Evolutionary conservation across 2,888 invertebrate species (phyloP).

Genomic region (Anodontia alba): DNA sequence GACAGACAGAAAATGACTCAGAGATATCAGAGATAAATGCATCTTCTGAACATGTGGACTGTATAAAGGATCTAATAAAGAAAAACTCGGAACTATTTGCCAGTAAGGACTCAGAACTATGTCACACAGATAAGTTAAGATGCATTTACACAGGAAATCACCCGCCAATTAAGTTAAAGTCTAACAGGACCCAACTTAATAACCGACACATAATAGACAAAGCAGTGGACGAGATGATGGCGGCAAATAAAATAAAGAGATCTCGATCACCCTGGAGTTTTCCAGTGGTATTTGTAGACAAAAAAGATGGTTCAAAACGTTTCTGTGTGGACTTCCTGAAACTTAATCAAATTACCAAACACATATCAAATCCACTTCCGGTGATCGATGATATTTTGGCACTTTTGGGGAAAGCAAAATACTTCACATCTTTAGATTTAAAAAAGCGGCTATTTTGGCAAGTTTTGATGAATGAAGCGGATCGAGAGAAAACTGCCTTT

Average conservation of each 20-base stretch:
- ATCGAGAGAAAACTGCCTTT: neutral
- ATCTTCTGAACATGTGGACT: neutral
- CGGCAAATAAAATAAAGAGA: neutral
- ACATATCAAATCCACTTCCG: neutral
- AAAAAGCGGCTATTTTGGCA: neutral
- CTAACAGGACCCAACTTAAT: neutral
- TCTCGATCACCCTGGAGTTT: neutral
- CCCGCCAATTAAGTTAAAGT: neutral
- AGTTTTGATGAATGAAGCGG: neutral
- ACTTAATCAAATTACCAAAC: neutral
- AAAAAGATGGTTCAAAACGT: neutral
- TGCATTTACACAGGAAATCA: neutral
- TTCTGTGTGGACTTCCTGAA: neutral
- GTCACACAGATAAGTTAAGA: neutral
- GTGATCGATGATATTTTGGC: neutral
- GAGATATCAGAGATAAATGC: neutral
- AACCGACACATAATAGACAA: neutral
- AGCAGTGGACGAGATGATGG: neutral
- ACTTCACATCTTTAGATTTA: too few relatives aligned
- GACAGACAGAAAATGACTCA: neutral
- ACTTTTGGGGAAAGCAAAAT: neutral
- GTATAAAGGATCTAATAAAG: neutral
- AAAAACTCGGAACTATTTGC: neutral
- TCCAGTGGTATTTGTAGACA: neutral
- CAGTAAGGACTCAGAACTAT: neutral